Base-by-base conservation (phyloP, 2,888 invertebrate genomes). In the Arctia plantaginis region DNA sequence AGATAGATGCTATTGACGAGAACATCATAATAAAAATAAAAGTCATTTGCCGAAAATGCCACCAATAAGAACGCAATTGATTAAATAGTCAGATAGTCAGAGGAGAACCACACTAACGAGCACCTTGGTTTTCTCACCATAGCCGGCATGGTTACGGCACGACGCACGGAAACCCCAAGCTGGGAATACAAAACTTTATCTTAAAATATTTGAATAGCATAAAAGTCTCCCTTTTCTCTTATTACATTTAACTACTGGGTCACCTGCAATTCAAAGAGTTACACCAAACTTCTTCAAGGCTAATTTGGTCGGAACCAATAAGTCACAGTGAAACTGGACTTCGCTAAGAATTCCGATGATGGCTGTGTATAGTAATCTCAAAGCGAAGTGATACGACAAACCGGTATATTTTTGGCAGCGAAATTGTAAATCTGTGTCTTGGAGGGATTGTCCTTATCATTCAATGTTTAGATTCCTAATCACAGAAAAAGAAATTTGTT, bases 61-160 rank as follows among this genome's bases (percentile, higher is more conserved):
- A 69, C 55, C 69, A 55, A 55, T 27, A 35, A n/a, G 41, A 69
- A 12, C 12, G 18, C 18, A 62, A 27, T 33, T 33, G 39, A 33
- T 44, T 27, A 44, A 70, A 62, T 70, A 70, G 70, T 64, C 62
- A 62, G 41, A 62, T 59, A 64, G 33, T 70, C 12, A 47, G 65
- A 69, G n/a, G 35, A 47, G 23, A 66, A 23, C 47, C 82, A 59
- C 64, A 33, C 51, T 68, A 30, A 30, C 39, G 41, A 64, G 33
- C 65, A 75, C 35, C 33, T 66, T 35, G 33, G 47, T n/a, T 67
- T 74, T 64, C 68, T 69, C 73, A 73, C 68, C 68, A 76, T 77
- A 70, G 47, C 47, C 65, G 33, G 33, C 33, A 33, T 33, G 47
- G 33, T 69, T 51, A 27, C 65, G 51, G 35, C 64, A 59, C 27